Percentiles rank a stretch among this genome's conserved stretches.
Conservation (phyloP, 1,140 invertebrate species). For the Drosophila grimshawi region DNA sequence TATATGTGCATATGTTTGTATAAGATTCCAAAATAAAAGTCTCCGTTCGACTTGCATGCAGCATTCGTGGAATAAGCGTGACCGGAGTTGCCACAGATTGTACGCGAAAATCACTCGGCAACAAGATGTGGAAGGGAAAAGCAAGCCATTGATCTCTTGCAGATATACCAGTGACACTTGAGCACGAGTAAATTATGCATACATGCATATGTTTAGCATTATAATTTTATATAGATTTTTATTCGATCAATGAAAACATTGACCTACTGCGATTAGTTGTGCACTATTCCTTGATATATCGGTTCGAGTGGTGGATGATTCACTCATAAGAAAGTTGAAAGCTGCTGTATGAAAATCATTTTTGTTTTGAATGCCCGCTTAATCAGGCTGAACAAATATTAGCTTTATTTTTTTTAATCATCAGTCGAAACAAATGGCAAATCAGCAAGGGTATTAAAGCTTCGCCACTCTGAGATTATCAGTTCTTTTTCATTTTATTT, state of each 20-base stretch:
- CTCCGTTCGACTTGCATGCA: conserved; percentile 22
- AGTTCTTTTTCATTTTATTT: conserved; percentile 15
- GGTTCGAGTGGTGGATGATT: no score
- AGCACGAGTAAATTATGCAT: background rate
- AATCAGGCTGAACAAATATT: no score
- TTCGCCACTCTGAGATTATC: background rate
- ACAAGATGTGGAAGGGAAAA: background rate
- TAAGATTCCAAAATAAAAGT: conserved; percentile 27
- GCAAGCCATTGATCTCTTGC: conserved; percentile 1
- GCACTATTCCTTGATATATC: no score
- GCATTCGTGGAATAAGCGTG: conserved; percentile 17
- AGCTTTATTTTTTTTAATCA: no score
- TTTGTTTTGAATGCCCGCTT: no score
- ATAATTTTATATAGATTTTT: background rate
- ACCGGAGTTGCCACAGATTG: conserved; percentile 9
- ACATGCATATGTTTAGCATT: background rate
- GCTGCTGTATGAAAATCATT: no score
- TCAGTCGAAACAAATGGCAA: background rate
- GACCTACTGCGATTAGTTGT: background rate
- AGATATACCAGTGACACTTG: background rate
- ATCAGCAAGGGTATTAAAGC: background rate
- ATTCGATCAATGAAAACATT: background rate
- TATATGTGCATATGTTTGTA: conserved; percentile 3
- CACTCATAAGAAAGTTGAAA: no score
- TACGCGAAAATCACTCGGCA: conserved; percentile 18